Evolutionary conservation across 2,797 vertebrate genomes (phyloP).

Genomic region (Clarias pachynema): DNA sequence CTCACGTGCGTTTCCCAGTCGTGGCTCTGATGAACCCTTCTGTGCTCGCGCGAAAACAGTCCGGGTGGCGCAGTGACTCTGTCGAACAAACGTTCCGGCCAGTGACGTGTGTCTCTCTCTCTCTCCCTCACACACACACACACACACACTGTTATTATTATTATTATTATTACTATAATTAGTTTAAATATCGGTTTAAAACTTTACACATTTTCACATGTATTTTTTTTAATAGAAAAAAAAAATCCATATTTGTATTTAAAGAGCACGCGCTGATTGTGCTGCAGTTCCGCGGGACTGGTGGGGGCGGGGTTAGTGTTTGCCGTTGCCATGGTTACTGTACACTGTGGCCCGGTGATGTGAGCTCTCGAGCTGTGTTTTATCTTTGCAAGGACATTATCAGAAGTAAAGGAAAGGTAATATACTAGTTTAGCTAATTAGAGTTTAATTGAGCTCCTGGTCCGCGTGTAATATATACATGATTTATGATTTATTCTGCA

Average conservation of each 20-base stretch:
- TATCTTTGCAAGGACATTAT: neutral
- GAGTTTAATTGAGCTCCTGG: neutral
- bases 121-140: too few species aligned
- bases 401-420: neutral
- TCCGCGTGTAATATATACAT: neutral
- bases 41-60: neutral
- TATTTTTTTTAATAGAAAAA: neutral
- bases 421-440: too few species aligned
- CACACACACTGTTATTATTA: too few species aligned
- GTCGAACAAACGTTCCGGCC: constrained; percentile 1
- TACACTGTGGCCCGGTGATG: neutral
- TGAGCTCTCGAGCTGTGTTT: neutral
- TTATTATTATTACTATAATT: too few species aligned
- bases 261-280: neutral
- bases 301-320: neutral
- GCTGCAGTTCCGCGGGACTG: neutral
- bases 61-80: neutral
- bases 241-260: neutral
- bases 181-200: neutral
- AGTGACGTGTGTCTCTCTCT: neutral
- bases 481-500: neutral
- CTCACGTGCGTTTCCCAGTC: constrained; percentile 28
- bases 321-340: constrained; percentile 51
- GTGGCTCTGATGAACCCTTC: too few species aligned
- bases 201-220: neutral